These are phyloP conservation scores for Anagyrus pseudococci DNA, from an alignment of 2,888 invertebrate genomes.

Conservation along the genomic window DNA sequence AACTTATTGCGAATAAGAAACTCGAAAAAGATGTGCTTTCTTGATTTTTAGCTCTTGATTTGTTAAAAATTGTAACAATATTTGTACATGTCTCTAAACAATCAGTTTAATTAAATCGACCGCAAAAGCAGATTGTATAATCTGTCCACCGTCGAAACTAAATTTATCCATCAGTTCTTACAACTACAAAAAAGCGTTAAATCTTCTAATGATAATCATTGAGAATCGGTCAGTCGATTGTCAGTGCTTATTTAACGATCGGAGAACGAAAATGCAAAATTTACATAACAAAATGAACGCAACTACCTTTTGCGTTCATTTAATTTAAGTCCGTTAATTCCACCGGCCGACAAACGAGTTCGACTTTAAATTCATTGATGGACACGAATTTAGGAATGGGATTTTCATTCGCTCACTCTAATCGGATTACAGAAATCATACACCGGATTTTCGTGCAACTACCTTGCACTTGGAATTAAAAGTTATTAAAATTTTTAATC, in stretches of 20 bases:
- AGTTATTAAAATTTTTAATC: slow-evolving; percentile 7
- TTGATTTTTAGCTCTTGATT: no score
- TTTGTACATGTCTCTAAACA: no score
- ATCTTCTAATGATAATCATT: no score
- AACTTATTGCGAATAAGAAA: no score
- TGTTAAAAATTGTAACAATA: no score
- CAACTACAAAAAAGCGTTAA: no score
- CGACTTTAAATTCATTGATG: slow-evolving; percentile 4
- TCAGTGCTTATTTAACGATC: slow-evolving; percentile 4
- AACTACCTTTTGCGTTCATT: slow-evolving; percentile 1
- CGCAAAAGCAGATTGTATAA: no score
- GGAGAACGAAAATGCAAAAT: background rate
- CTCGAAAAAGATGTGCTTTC: no score
- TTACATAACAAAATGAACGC: slow-evolving; percentile 16
- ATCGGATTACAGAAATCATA: slow-evolving; percentile 19
- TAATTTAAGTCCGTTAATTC: background rate
- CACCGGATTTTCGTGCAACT: background rate
- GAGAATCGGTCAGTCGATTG: no score
- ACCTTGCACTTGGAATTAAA: background rate
- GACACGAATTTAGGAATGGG: background rate
- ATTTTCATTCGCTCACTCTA: slow-evolving; percentile 1
- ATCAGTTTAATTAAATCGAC: no score
- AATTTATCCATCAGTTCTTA: no score
- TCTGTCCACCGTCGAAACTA: no score
- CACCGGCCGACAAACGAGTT: background rate